These are phyloP conservation scores for Emydoidea blandingii DNA, from an alignment of 2,797 vertebrate genomes.

Conservation along the genomic window DNA sequence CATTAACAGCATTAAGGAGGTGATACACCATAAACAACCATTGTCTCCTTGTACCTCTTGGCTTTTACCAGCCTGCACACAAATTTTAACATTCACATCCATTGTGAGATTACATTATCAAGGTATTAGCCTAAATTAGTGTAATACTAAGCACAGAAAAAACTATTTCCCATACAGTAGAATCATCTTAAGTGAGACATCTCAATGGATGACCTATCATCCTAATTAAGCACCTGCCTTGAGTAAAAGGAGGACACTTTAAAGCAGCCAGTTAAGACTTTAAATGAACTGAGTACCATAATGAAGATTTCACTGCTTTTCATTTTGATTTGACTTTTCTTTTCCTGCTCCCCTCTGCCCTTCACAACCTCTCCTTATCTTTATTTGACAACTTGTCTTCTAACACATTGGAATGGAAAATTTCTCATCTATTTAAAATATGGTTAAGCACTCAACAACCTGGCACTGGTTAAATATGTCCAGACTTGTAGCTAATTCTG, in stretches of 20 bases:
- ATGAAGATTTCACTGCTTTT: background rate
- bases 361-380: background rate
- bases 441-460: background rate
- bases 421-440: background rate
- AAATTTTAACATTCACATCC: background rate
- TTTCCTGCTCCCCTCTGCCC: background rate
- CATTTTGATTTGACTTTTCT: background rate
- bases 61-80: background rate
- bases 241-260: background rate
- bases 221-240: background rate
- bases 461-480: background rate
- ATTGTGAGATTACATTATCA: background rate
- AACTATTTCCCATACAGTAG: background rate
- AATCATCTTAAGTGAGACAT: background rate
- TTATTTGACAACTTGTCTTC: background rate
- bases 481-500: background rate
- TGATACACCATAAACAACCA: background rate
- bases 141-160: too few species aligned
- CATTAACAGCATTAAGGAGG: background rate
- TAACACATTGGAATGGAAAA: background rate
- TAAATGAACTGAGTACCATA: background rate
- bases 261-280: background rate
- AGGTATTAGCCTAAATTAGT: background rate
- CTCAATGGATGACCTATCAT: background rate
- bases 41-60: background rate